phyloP scores from a whole-genome alignment of 2,888 invertebrate species.

The Empis livida region DNA sequence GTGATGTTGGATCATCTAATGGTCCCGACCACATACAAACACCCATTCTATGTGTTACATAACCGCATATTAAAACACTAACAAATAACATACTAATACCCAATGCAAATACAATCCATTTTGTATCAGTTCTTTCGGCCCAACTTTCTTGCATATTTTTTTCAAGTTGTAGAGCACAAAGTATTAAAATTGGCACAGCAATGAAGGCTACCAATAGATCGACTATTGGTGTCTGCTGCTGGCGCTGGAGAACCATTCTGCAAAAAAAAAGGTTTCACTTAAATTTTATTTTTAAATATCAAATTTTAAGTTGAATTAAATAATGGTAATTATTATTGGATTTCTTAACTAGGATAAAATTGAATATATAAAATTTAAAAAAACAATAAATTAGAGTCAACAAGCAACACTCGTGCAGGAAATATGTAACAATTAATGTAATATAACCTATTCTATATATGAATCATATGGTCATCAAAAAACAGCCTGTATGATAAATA shows the following conservation, averaged over 20 bases:
- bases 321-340: no score
- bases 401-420: no score
- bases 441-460: no score
- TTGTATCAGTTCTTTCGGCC: constrained; percentile 26
- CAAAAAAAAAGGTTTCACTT: no score
- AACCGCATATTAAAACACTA: constrained; percentile 35
- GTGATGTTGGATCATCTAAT: constrained; percentile 23
- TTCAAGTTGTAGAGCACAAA: constrained; percentile 35
- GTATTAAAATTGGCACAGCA: constrained; percentile 33
- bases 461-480: no score
- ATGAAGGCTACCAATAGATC: constrained; percentile 36
- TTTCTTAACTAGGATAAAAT: no score
- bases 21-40: constrained; percentile 37
- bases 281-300: no score
- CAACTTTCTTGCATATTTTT: constrained; percentile 33
- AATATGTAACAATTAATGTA: no score
- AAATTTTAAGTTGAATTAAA: no score
- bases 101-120: constrained; percentile 35
- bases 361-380: no score
- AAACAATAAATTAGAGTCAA: no score
- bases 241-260: background rate
- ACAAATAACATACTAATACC: constrained; percentile 35
- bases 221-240: constrained; percentile 28
- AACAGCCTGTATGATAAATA: no score
- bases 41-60: constrained; percentile 37